Base-by-base conservation (phyloP, 2,113 vertebrate species). In the Synchiropus splendidus region DNA sequence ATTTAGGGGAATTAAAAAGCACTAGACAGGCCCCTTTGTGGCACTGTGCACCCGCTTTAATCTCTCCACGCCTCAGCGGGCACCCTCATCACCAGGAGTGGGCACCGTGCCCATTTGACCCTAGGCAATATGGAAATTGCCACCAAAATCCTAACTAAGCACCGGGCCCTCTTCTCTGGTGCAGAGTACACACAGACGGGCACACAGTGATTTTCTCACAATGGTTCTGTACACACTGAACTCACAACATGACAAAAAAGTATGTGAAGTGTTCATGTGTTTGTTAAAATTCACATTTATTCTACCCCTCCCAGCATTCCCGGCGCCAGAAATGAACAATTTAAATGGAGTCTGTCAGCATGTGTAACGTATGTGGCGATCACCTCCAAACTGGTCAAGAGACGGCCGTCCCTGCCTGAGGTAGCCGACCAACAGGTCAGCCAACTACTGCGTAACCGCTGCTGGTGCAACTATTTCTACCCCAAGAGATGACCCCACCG, bases 1-100 rank as follows among this genome's bases (percentile, higher is more conserved):
- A 87, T 87, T 85, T 85, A 78, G 79, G 61, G 64, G 82, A 85
- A 85, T 85, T 82, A 84, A 84, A 85, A 81, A 84, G 74, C 80
- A 85, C 81, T 81, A 87, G 82, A 84, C 84, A 78, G 73, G 70
- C 66, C 74, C 78, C 76, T 83, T 85, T 85, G 81, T 85, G 83
- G 74, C 67, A 83, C 67, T 66, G 59, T 76, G 76, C 72, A 73
- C 75, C 74, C 50, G 72, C 80, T 84, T 81, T 85, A 85, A 84
- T 85, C 81, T 87, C 72, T 75, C 75, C 64, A 75, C 55, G 78
- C 77, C 75, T 82, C 77, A 78, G 72, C 66, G 58, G 72, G 78
- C 74, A 78, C 67, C 76, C 76, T 73, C 64, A 78, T 69, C 70
- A 74, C 71, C 71, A 70, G 78, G 74, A 79, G 72, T 76, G 79